Percentiles rank a stretch among this genome's conserved stretches.
Evolutionary conservation across 2,113 vertebrate genomes (phyloP).

Genomic region (Callaeas wilsoni): DNA sequence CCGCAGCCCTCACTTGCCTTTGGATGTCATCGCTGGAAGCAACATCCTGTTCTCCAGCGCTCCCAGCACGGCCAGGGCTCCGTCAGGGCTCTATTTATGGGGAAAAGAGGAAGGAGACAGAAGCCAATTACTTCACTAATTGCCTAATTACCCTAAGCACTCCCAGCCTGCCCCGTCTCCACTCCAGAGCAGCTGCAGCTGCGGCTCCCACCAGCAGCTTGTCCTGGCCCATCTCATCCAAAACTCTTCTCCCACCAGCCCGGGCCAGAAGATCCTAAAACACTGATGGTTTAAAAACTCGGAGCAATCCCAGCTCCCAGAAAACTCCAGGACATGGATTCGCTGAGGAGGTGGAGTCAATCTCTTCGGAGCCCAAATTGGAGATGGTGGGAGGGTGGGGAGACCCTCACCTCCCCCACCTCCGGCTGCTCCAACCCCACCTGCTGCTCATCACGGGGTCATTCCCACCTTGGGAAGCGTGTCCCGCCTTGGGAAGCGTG

Average conservation of each 20-base stretch:
- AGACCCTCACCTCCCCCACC: no score
- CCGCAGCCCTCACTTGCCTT: neutral
- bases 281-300: rapidly evolving
- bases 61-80: neutral
- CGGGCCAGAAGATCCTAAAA: neutral
- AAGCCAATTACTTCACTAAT: neutral
- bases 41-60: neutral
- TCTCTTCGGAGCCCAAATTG: rapidly evolving
- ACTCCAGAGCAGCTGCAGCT: neutral
- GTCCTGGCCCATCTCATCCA: neutral
- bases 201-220: neutral
- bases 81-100: neutral
- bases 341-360: neutral
- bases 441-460: neutral
- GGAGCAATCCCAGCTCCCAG: neutral
- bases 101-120: neutral
- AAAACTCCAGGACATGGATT: rapidly evolving
- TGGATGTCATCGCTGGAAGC: neutral
- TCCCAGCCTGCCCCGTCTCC: neutral
- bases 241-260: neutral
- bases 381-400: neutral
- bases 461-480: neutral
- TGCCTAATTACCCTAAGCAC: neutral
- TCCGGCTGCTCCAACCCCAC: neutral
- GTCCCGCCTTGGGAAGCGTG: no score